Percentiles rank a stretch among this genome's conserved stretches.
phyloP scores from a whole-genome alignment of 2,113 vertebrate species.

The Dasypus novemcinctus region DNA sequence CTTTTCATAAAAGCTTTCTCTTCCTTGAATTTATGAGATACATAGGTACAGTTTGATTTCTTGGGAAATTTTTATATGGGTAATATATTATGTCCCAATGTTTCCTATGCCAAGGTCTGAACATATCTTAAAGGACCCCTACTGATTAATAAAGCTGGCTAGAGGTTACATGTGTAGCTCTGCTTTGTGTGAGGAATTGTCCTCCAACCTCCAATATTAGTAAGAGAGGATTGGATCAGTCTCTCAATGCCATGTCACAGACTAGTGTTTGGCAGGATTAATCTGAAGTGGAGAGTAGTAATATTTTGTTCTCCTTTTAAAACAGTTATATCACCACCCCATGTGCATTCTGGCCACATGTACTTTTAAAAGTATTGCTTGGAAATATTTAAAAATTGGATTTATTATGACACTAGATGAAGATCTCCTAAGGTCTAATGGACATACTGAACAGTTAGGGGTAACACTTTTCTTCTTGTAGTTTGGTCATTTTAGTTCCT shows the following conservation, averaged over 20 bases:
- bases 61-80: not conserved
- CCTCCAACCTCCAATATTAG: not conserved
- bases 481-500: not conserved
- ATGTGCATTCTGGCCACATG: not conserved
- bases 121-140: not conserved
- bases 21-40: not conserved
- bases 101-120: not conserved
- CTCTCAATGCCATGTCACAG: not conserved
- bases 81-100: not conserved
- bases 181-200: not conserved
- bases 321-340: not conserved
- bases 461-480: not conserved
- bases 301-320: not conserved
- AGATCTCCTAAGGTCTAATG: not conserved
- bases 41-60: not conserved
- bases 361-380: not conserved
- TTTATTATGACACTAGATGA: constrained; percentile 5
- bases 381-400: constrained; percentile 9
- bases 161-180: not conserved
- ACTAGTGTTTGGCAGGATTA: not conserved
- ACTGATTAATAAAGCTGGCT: not conserved
- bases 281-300: not conserved
- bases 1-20: not conserved
- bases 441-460: not conserved
- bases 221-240: not conserved